These are phyloP conservation scores for Oxycera nigricornis DNA, from an alignment of 2,888 invertebrate genomes.

Conservation along the genomic window DNA sequence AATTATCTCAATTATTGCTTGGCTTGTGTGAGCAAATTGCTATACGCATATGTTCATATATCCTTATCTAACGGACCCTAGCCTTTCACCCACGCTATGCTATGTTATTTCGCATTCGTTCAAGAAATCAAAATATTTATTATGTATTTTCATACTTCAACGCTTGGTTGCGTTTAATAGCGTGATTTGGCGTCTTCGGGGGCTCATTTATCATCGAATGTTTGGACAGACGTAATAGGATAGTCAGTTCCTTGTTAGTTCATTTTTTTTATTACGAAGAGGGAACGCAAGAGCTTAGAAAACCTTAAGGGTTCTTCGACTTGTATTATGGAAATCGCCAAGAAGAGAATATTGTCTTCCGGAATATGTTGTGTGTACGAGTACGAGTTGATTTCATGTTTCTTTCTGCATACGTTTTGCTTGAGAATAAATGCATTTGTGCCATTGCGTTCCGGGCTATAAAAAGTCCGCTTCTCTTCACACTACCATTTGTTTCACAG, in stretches of 20 bases:
- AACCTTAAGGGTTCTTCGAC: not conserved
- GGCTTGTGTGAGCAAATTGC: slow-evolving; percentile 13
- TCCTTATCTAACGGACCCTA: not conserved
- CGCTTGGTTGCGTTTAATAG: slow-evolving; percentile 47
- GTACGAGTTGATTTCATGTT: not conserved
- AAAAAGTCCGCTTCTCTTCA: not conserved
- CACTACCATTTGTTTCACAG: not conserved
- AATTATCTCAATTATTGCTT: slow-evolving; percentile 30
- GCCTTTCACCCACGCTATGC: not conserved
- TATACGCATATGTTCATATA: slow-evolving; percentile 25
- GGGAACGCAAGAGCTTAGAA: not conserved
- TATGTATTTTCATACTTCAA: slow-evolving; percentile 41
- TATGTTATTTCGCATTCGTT: slow-evolving; percentile 15
- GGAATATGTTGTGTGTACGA: too few species aligned
- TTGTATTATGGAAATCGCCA: not conserved
- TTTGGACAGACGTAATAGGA: slow-evolving; percentile 35
- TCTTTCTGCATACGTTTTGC: not conserved
- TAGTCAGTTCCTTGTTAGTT: slow-evolving; percentile 12
- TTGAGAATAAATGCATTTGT: slow-evolving; percentile 20
- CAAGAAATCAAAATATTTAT: slow-evolving; percentile 27
- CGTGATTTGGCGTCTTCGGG: slow-evolving; percentile 43
- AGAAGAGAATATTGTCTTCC: slow-evolving; percentile 24
- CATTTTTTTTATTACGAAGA: not conserved
- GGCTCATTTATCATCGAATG: slow-evolving; percentile 31
- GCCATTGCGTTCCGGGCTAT: slow-evolving; percentile 34